phyloP scores from a whole-genome alignment of 2,888 invertebrate species.

The Steromphala cineraria region DNA sequence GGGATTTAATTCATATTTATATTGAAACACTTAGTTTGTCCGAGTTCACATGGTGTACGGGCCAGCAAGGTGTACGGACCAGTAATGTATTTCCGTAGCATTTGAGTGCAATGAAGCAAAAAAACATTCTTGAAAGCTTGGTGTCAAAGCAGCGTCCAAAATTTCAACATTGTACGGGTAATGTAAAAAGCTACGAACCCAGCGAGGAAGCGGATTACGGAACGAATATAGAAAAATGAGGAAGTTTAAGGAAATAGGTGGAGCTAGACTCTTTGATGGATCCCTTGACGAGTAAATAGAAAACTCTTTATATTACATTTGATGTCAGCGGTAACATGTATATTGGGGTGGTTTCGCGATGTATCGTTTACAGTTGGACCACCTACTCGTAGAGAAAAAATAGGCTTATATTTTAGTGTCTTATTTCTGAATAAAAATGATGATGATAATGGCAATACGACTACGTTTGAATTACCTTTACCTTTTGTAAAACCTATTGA shows the following conservation, averaged over 20 bases:
- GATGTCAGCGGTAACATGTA: not conserved
- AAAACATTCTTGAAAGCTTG: slow-evolving; percentile 12
- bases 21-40: slow-evolving; percentile 6
- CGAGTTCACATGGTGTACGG: slow-evolving; percentile 4
- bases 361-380: not conserved
- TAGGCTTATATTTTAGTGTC: no score
- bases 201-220: slow-evolving; percentile 11
- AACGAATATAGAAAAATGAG: slow-evolving; percentile 7
- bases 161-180: slow-evolving; percentile 9
- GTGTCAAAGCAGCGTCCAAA: slow-evolving; percentile 10
- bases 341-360: not conserved
- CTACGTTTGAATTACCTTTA: no score
- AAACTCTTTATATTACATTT: slow-evolving; percentile 15
- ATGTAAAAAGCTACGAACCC: slow-evolving; percentile 3
- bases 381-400: not conserved
- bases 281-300: slow-evolving; percentile 7
- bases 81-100: slow-evolving; percentile 19
- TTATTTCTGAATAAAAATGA: no score
- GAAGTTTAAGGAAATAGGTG: slow-evolving; percentile 11
- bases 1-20: slow-evolving; percentile 19
- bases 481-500: no score
- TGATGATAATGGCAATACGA: no score
- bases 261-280: not conserved
- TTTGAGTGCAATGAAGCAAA: slow-evolving; percentile 16
- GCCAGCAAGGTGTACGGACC: not conserved